These are phyloP conservation scores for Epistrophe eligans DNA, from an alignment of 2,888 invertebrate genomes.

Conservation along the genomic window DNA sequence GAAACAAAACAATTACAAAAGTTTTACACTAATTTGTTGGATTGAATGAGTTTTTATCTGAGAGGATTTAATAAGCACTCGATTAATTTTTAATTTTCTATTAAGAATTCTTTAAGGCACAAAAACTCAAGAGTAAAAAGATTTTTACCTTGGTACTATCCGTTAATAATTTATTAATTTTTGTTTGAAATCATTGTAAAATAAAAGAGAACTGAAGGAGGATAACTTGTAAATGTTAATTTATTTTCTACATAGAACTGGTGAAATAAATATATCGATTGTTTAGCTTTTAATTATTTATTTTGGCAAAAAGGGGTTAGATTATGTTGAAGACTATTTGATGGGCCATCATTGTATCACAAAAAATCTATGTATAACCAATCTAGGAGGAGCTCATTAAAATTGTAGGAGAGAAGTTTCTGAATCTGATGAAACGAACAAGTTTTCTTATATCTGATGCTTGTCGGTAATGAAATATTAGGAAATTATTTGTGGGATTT, in stretches of 20 bases:
- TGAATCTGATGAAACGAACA: no score
- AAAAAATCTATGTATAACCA: no score
- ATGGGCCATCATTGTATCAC: no score
- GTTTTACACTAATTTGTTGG: neutral
- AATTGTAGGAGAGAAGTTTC: no score
- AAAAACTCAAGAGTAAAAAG: neutral
- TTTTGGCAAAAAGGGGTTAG: no score
- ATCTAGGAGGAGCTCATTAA: no score
- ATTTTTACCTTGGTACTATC: neutral
- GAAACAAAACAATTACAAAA: neutral
- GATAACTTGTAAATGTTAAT: neutral
- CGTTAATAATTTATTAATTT: conserved; percentile 33
- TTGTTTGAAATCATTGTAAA: neutral
- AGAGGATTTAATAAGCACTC: neutral
- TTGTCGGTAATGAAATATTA: no score
- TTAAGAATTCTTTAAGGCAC: conserved; percentile 3
- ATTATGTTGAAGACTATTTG: no score
- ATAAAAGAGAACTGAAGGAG: no score
- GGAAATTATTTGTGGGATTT: no score
- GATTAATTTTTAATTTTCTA: conserved; percentile 48
- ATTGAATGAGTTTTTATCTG: conserved; percentile 4
- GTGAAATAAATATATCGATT: neutral
- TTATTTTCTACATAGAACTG: neutral
- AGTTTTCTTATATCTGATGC: no score
- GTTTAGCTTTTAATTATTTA: neutral